A percentile compares a stretch with the other conserved stretches of the same genome.
phyloP scores from a whole-genome alignment of 1,140 invertebrate genomes.

The Heliconius hermathena region DNA sequence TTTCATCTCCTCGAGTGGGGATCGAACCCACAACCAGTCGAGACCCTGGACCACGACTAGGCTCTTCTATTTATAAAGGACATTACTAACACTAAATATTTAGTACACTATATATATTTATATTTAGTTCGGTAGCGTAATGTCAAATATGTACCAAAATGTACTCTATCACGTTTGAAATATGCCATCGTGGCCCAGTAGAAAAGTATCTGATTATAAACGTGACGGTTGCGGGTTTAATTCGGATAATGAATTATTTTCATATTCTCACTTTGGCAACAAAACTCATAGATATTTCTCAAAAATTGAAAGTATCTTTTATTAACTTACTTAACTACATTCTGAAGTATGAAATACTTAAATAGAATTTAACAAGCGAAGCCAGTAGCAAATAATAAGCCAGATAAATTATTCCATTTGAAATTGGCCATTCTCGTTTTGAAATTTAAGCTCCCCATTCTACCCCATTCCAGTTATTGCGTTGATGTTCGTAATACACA shows the following conservation, averaged over 20 bases:
- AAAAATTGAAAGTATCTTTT: not conserved
- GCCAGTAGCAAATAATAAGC: not conserved
- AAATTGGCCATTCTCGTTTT: constrained; percentile 2
- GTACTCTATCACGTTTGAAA: not conserved
- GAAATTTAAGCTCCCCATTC: constrained; percentile 8
- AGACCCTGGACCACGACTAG: too few relatives aligned
- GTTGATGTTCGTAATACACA: constrained; percentile 7
- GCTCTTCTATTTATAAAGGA: not conserved
- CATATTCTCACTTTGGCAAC: not conserved
- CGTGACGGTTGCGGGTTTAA: not conserved
- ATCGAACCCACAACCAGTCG: too few relatives aligned
- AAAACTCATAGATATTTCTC: not conserved
- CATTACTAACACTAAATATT: not conserved
- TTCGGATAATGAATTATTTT: not conserved
- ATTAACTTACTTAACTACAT: not conserved
- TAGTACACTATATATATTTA: not conserved
- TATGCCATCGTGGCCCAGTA: too few relatives aligned
- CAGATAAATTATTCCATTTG: constrained; percentile 7
- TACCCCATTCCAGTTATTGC: not conserved
- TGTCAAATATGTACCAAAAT: not conserved
- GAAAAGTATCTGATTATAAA: not conserved
- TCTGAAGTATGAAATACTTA: not conserved
- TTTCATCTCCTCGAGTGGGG: too few relatives aligned
- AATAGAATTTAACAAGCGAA: not conserved
- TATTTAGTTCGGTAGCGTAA: not conserved